Evolutionary conservation across 2,888 invertebrate species (phyloP), one percentile per base, ranked within the genome.

Genomic region (Cephus nigrinus): DNA sequence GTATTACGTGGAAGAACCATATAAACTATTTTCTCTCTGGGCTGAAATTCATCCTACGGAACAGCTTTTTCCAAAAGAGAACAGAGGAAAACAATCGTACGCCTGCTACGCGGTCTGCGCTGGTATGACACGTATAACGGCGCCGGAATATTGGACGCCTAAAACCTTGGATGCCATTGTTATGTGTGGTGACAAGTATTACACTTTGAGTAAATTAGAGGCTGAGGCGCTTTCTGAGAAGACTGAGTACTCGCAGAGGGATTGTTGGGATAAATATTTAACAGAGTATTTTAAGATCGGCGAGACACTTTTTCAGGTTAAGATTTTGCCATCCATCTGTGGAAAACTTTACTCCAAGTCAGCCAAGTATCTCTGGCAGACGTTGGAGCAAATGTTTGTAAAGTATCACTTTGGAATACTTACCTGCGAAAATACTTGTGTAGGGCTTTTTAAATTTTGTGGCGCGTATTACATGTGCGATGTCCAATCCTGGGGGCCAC

Each of bases 1-100:
- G 76, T 96, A 94, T 93, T 94, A 95, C 80, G 93, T 95, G 2
- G 95, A 96, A 87, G 94, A 95, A 82, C 93, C 94, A 3, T 93
- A 94, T 1, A 95, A 95, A 80, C 89, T 96, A 0, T 96, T 93
- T 92, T 95, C 96, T 0, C 89, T 96, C 1, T 94, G 95, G 93
- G 95, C 95, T 1, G 93, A 93, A 55, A 86, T 95, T 30, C 95
- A 95, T 91, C 95, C 95, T 4, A 89, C 92, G 76, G 94, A 94
- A 68, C 84, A 88, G 0, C 93, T 92, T 81, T 96, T 96, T 87
- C 91, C 92, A 0, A 88, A 90, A 23, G 85, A 87, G 2, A 89
- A 93, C 73, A 93, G 95, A 5, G 95, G 95, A 0, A 94, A 94
- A 82, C 96, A 96, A 87, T 93, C 93, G 71, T 90, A 94, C 74